These are phyloP conservation scores for Macaria notata DNA, from an alignment of 2,888 invertebrate genomes.

Conservation along the genomic window DNA sequence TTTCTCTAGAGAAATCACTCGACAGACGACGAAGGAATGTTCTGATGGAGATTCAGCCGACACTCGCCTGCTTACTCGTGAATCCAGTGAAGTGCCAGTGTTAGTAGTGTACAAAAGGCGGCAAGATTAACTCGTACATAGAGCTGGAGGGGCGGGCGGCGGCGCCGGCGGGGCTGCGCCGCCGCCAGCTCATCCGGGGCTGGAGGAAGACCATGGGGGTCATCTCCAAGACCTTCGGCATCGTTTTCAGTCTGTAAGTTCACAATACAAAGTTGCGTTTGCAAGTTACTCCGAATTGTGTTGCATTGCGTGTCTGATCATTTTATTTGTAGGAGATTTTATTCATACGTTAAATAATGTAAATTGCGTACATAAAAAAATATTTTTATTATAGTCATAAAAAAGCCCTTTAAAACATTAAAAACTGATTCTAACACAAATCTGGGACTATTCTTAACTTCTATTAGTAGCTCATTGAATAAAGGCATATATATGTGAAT, in stretches of 20 bases:
- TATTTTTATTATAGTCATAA: too few species aligned
- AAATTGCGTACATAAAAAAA: too few species aligned
- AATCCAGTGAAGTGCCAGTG: conserved; percentile 61
- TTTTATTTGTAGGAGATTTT: too few species aligned
- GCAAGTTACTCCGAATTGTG: too few species aligned
- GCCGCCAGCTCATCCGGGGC: conserved; percentile 77
- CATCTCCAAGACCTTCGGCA: conserved; percentile 89
- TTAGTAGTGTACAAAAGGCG: conserved; percentile 45
- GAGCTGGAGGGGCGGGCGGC: conserved; percentile 69
- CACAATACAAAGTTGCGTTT: background rate
- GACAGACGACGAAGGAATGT: conserved; percentile 18
- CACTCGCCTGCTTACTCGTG: conserved; percentile 13
- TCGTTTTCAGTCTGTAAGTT: conserved; percentile 91
- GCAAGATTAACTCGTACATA: conserved; percentile 76
- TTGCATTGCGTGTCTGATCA: too few species aligned
- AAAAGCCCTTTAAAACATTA: too few species aligned
- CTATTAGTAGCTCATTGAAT: too few species aligned
- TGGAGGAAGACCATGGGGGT: conserved; percentile 86
- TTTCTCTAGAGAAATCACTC: conserved; percentile 61
- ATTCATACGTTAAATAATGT: too few species aligned
- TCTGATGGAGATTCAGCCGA: conserved; percentile 24
- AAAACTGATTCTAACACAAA: too few species aligned
- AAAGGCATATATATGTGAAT: too few species aligned
- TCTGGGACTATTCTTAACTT: too few species aligned
- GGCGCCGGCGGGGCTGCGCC: conserved; percentile 74